phyloP scores from a whole-genome alignment of 1,140 invertebrate genomes.

The Ephestia elutella region DNA sequence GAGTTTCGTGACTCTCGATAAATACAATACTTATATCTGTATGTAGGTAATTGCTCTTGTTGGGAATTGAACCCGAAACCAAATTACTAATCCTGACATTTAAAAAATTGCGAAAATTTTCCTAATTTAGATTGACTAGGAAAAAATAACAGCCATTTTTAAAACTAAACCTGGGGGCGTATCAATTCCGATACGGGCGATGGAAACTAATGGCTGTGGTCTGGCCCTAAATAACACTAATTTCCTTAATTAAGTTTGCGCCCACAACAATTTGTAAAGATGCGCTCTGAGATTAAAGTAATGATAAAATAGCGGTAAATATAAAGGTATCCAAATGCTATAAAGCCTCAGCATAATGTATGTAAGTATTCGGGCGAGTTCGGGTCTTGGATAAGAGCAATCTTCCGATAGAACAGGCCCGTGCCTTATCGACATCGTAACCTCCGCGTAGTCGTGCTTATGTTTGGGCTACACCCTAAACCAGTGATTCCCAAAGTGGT shows the following conservation, averaged over 20 bases:
- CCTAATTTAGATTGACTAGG: no score
- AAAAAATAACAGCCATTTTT: background rate
- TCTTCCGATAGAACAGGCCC: slow-evolving; percentile 34
- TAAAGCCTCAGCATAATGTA: slow-evolving; percentile 5
- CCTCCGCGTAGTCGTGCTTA: slow-evolving; percentile 20
- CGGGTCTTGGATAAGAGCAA: slow-evolving; percentile 35
- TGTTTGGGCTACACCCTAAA: slow-evolving; percentile 27
- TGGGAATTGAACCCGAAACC: no score
- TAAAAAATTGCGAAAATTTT: no score
- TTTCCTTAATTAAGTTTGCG: slow-evolving; percentile 5
- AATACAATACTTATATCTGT: no score
- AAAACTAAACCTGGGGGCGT: background rate
- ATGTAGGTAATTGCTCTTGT: no score
- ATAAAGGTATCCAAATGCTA: slow-evolving; percentile 6
- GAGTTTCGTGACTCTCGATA: no score
- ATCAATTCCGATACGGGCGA: background rate
- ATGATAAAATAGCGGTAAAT: slow-evolving; percentile 1
- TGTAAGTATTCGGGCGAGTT: slow-evolving; percentile 23
- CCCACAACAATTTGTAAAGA: background rate
- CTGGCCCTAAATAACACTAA: slow-evolving; percentile 1
- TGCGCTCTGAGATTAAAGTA: background rate
- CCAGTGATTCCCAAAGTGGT: slow-evolving; percentile 18
- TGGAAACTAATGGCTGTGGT: slow-evolving; percentile 1
- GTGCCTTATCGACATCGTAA: slow-evolving; percentile 51
- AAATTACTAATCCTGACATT: no score